Evolutionary conservation across 1,140 invertebrate species (phyloP).

Genomic region (Zaprionus africanus): DNA sequence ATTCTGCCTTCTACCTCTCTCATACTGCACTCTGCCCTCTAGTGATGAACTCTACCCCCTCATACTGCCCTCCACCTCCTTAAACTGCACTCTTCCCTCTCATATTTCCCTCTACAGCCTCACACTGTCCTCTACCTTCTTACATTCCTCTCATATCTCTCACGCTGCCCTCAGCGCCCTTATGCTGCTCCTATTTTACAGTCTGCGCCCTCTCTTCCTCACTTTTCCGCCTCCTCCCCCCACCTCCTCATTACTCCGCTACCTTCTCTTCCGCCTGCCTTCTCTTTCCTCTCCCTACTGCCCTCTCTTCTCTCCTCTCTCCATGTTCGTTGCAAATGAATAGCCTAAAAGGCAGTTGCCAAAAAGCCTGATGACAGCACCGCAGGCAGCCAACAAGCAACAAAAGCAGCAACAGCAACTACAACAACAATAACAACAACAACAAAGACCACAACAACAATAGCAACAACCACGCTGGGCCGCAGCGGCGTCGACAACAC

Average conservation of each 20-base stretch:
- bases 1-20: too few relatives aligned
- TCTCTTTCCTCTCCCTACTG: not conserved
- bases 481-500: constrained; percentile 13
- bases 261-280: not conserved
- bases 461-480: not conserved
- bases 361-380: constrained; percentile 61
- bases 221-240: not conserved
- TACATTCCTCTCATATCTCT: not conserved
- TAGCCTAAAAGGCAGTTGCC: constrained; percentile 36
- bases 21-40: too few relatives aligned
- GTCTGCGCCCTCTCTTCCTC: not conserved
- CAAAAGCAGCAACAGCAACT: not conserved
- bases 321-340: constrained; percentile 22
- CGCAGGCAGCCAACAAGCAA: constrained; percentile 21
- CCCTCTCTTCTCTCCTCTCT: not conserved
- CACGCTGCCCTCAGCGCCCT: not conserved
- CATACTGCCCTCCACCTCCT: too few relatives aligned
- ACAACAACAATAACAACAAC: constrained; percentile 6
- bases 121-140: too few relatives aligned
- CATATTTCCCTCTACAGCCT: too few relatives aligned
- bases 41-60: too few relatives aligned
- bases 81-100: too few relatives aligned
- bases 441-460: not conserved
- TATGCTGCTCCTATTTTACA: not conserved
- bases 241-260: not conserved